phyloP scores from a whole-genome alignment of 2,888 invertebrate genomes.

The Margaritifera margaritifera region DNA sequence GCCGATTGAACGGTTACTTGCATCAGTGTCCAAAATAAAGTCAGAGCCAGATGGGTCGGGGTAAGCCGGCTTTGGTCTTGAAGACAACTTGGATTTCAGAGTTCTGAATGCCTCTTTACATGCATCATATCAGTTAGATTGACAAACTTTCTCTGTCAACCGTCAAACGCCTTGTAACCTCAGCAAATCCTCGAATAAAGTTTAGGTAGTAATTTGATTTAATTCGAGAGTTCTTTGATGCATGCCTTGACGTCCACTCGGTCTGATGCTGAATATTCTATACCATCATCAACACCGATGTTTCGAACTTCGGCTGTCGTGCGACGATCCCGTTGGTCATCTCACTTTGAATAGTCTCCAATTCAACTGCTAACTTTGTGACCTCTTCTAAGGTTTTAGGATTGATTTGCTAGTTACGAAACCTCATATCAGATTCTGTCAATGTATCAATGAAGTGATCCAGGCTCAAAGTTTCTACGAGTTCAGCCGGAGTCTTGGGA shows the following conservation, averaged over 20 bases:
- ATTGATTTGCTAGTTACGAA: too few relatives aligned
- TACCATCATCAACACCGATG: too few relatives aligned
- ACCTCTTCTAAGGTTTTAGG: too few relatives aligned
- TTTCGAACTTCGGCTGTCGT: background rate
- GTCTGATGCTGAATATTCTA: too few relatives aligned
- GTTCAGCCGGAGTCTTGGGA: too few relatives aligned
- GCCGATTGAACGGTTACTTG: background rate
- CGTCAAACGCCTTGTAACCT: background rate
- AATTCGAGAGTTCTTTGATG: too few relatives aligned
- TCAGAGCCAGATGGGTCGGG: background rate
- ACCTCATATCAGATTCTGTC: too few relatives aligned
- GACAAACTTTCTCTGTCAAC: background rate
- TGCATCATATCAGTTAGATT: background rate
- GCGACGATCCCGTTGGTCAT: background rate
- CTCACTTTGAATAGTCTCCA: background rate
- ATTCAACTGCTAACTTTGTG: too few relatives aligned
- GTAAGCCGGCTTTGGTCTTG: background rate
- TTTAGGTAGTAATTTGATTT: too few relatives aligned
- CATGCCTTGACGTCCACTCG: too few relatives aligned
- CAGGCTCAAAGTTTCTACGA: too few relatives aligned
- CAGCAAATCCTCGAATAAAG: conserved; percentile 1
- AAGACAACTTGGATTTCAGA: background rate
- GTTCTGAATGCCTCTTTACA: conserved; percentile 2
- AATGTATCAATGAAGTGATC: too few relatives aligned
- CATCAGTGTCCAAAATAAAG: conserved; percentile 5